phyloP scores from a whole-genome alignment of 2,113 vertebrate genomes.

The Anguilla rostrata region DNA sequence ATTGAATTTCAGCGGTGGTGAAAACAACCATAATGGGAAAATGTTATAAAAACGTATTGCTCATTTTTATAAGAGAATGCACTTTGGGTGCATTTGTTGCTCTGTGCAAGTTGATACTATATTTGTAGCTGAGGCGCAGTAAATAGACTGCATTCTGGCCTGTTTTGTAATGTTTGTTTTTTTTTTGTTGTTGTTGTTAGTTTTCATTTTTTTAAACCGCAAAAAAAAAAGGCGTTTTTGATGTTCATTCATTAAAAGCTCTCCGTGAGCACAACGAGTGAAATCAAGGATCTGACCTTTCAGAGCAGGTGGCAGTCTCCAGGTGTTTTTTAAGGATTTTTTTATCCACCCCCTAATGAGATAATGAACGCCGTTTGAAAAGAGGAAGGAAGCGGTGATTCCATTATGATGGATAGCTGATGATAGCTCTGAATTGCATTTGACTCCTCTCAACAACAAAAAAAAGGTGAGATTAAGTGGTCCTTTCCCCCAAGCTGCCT shows the following conservation, averaged over 20 bases:
- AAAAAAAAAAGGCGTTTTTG: neutral
- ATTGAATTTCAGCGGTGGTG: neutral
- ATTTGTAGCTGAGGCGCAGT: neutral
- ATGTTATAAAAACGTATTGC: neutral
- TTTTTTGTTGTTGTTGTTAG: neutral
- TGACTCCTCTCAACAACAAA: neutral
- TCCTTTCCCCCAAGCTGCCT: neutral
- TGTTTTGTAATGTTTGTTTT: neutral
- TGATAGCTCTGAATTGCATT: conserved; percentile 1
- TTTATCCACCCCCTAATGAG: neutral
- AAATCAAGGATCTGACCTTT: neutral
- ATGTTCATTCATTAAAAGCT: neutral
- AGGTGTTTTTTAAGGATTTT: neutral
- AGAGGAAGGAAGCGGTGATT: neutral
- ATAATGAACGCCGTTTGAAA: neutral
- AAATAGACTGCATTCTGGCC: neutral
- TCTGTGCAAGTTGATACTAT: neutral
- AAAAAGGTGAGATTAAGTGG: conserved; percentile 8
- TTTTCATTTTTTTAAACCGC: too few species aligned
- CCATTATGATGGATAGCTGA: neutral
- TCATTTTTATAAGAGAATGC: neutral
- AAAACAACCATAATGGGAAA: neutral
- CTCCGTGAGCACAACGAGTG: neutral
- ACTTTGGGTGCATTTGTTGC: neutral
- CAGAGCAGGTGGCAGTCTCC: neutral